Percentiles rank a stretch among this genome's conserved stretches.
Conservation (phyloP, 2,797 vertebrate species). For the Rhabdomys pumilio region DNA sequence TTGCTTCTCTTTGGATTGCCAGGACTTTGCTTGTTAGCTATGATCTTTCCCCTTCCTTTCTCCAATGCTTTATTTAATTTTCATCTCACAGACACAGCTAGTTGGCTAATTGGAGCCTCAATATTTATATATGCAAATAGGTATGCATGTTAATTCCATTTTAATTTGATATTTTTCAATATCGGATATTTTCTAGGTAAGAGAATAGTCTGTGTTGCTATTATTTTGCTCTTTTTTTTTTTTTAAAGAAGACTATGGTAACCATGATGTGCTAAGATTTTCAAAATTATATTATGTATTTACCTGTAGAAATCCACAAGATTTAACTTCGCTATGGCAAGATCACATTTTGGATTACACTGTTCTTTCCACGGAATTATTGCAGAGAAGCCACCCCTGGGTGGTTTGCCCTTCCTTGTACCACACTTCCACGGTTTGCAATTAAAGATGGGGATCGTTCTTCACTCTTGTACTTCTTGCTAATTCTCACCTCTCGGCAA, state of each 20-base stretch:
- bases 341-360: not conserved
- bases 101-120: not conserved
- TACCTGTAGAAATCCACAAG: not conserved
- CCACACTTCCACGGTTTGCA: not conserved
- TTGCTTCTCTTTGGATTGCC: not conserved
- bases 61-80: not conserved
- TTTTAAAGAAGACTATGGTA: not conserved
- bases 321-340: not conserved
- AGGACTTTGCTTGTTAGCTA: not conserved
- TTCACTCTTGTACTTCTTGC: not conserved
- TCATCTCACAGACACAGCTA: not conserved
- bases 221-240: conserved; percentile 46
- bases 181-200: not conserved
- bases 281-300: not conserved
- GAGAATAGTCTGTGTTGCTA: not conserved
- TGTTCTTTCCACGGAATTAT: not conserved
- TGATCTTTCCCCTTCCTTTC: not conserved
- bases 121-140: not conserved
- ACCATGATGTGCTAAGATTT: conserved; percentile 19
- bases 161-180: conserved; percentile 34
- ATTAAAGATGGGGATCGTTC: not conserved
- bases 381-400: not conserved
- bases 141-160: not conserved
- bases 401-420: not conserved
- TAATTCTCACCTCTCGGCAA: not conserved